These are phyloP conservation scores for rat (Rattus norvegicus) DNA, from an alignment of 2,113 vertebrate genomes.

Conservation along the genomic window GRCr8 NC_086023.1:109178001-109178500, in stretches of 20 bases:
- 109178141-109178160: conserved; percentile 15
- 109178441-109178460: too few species aligned
- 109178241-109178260: not conserved
- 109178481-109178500: too few species aligned
- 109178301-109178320: not conserved
- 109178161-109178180: conserved; percentile 53
- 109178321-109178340: not conserved
- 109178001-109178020: conserved; percentile 21
- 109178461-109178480: too few species aligned
- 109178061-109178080: conserved; percentile 58
- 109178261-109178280: not conserved
- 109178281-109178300: not conserved
- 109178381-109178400: too few species aligned
- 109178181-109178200: conserved; percentile 15
- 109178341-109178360: too few species aligned
- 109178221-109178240: conserved; percentile 12
- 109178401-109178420: too few species aligned
- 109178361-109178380: too few species aligned
- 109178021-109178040: conserved; percentile 52
- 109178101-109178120: conserved; percentile 46
- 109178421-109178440: too few species aligned
- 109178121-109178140: conserved; percentile 56
- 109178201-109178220: conserved; percentile 44
- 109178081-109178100: conserved; percentile 20
- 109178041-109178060: conserved; percentile 61